Evolutionary conservation across 1,140 invertebrate species (phyloP), one percentile per base, ranked within the genome.

Genomic region (Nephila pilipes): DNA sequence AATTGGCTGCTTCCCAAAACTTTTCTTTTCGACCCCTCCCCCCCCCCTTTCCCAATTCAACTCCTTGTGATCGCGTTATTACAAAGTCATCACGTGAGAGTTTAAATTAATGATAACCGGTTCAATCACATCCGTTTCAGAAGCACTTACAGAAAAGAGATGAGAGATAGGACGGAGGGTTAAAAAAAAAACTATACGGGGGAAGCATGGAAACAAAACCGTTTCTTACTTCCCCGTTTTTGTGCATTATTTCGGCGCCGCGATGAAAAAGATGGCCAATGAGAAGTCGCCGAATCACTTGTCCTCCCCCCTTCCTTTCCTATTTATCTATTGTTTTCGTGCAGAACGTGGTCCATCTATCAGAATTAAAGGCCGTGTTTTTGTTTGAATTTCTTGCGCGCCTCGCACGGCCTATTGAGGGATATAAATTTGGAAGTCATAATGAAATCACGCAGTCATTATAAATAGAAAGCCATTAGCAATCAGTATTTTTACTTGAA

Each of bases 101-200:
- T 93, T 93, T 93, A 93, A 93, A 93, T 93, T 93, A 93, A 93
- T 93, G 91, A 87, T 87, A 92, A 93, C 91, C 91, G 91, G 83
- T 93, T 93, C 91, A 93, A 93, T 87, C 85, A 87, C 54, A 87
- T 93, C 60, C 83, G 25, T 36, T 87, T 46, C 55, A 80, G 54
- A 93, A 60, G 57, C 79, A 83, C 32, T 80, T 90, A 83, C 38
- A 91, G 88, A 58, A 81, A 65, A 38, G 54, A 54, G 22, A 46
- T 55, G 65, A 88, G 38, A 60, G 55, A 93, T 25, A 93, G 29
- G 25, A 32, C 16, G 85, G 38, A 38, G n/a, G 83, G 18, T 60
- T 65, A 69, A 85, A 57, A 92, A 81, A 83, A 83, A 75, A 32
- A 32, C 12, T 20, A n/a, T 81, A 32, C 29, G 55, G 80, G 36